Percentiles rank a stretch among this genome's conserved stretches.
phyloP scores from a whole-genome alignment of 2,113 vertebrate species.

The Xyliphius kryptos region DNA sequence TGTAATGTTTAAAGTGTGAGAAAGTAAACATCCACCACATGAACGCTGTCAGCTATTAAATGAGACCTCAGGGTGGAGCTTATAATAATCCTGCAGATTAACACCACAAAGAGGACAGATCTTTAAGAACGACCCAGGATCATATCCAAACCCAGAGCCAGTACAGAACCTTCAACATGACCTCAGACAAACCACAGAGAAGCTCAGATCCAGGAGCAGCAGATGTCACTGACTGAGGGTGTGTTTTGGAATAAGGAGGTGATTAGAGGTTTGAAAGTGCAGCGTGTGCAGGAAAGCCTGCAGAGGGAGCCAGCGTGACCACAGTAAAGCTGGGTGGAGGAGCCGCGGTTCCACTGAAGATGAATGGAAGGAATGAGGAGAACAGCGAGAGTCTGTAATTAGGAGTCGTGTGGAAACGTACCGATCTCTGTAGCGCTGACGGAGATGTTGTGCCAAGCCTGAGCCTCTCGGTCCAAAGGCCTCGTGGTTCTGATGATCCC shows the following conservation, averaged over 20 bases:
- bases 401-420: constrained; percentile 57
- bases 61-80: too few species aligned
- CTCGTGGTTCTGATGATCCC: constrained; percentile 86
- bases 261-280: constrained; percentile 33
- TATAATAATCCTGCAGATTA: too few species aligned
- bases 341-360: neutral
- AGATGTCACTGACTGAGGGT: too few species aligned
- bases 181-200: too few species aligned
- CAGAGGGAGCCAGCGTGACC: constrained; percentile 29
- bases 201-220: too few species aligned
- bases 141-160: too few species aligned
- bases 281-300: constrained; percentile 36
- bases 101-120: too few species aligned
- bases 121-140: too few species aligned
- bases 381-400: constrained; percentile 35
- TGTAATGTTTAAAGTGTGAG: too few species aligned
- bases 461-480: constrained; percentile 85
- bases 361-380: constrained; percentile 26
- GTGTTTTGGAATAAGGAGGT: constrained; percentile 21
- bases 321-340: constrained; percentile 34
- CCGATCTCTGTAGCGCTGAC: constrained; percentile 85
- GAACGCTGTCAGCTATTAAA: too few species aligned
- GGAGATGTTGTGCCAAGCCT: constrained; percentile 91
- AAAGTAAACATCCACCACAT: too few species aligned
- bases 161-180: too few species aligned